Percentiles rank a stretch among this genome's conserved stretches.
Conservation (phyloP, 2,888 invertebrate genomes). For the Anodontia alba region DNA sequence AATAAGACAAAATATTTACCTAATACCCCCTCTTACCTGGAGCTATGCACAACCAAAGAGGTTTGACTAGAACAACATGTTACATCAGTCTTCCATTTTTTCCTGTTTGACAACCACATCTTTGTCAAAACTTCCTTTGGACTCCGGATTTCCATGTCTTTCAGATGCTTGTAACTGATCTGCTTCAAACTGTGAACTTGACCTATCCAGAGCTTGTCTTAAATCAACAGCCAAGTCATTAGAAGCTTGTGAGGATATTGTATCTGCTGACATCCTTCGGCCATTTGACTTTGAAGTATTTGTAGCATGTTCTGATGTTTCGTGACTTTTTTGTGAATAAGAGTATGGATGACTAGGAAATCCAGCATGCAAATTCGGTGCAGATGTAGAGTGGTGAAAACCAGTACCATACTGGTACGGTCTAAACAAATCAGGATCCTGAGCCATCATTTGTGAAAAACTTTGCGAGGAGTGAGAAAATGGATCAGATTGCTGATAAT, state of each 20-base stretch:
- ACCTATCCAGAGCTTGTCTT: neutral
- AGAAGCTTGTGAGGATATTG: neutral
- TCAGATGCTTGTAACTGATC: neutral
- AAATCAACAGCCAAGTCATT: neutral
- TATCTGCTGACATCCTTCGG: neutral
- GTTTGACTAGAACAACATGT: too few species aligned
- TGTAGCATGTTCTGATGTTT: neutral
- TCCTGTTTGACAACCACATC: neutral
- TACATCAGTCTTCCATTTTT: neutral
- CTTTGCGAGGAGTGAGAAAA: neutral
- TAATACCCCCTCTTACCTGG: too few species aligned
- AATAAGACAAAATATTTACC: too few species aligned
- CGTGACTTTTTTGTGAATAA: neutral
- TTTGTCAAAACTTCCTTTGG: neutral
- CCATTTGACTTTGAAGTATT: neutral
- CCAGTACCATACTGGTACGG: neutral
- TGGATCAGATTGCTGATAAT: neutral
- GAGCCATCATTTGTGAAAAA: constrained; percentile 12
- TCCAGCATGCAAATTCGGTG: neutral
- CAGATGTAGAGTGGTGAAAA: neutral
- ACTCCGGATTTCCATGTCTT: neutral
- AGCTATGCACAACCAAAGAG: too few species aligned
- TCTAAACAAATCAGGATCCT: neutral
- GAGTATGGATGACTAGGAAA: neutral
- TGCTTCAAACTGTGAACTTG: neutral